A percentile compares a stretch with the other conserved stretches of the same genome.
Conservation (phyloP, 2,113 vertebrate species). For the Muntiacus reevesi region DNA sequence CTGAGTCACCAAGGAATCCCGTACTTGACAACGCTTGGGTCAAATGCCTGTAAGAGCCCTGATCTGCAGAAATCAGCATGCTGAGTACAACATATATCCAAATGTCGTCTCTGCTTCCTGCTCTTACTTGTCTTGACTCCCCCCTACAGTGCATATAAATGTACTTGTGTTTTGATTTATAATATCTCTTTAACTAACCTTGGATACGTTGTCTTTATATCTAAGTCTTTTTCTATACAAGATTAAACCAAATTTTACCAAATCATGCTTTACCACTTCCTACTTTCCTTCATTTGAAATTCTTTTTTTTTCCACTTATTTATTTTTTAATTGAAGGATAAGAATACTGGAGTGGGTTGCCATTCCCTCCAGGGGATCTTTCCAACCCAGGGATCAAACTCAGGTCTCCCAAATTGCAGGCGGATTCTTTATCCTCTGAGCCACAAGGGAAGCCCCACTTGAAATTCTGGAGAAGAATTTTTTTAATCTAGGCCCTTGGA, state of each 20-base stretch:
- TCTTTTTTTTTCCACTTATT: neutral
- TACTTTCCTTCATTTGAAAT: neutral
- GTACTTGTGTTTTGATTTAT: neutral
- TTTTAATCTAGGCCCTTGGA: neutral
- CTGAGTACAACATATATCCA: neutral
- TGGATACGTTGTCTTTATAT: neutral
- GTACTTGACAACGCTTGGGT: neutral
- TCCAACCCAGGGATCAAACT: neutral
- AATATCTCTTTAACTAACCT: neutral
- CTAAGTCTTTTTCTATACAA: neutral
- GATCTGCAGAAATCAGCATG: neutral
- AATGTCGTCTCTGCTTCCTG: neutral
- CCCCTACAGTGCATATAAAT: neutral
- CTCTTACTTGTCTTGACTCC: neutral
- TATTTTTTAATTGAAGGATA: neutral
- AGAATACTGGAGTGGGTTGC: neutral
- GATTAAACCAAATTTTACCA: neutral
- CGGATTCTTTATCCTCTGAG: neutral
- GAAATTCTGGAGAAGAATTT: neutral
- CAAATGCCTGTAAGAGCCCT: fast-evolving
- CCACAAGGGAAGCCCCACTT: neutral
- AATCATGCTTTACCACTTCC: neutral
- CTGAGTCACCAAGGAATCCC: fast-evolving
- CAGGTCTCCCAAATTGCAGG: neutral
- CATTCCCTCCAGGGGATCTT: neutral